Base-by-base conservation (phyloP, 2,113 vertebrate genomes). In the Austrofundulus limnaeus region DNA sequence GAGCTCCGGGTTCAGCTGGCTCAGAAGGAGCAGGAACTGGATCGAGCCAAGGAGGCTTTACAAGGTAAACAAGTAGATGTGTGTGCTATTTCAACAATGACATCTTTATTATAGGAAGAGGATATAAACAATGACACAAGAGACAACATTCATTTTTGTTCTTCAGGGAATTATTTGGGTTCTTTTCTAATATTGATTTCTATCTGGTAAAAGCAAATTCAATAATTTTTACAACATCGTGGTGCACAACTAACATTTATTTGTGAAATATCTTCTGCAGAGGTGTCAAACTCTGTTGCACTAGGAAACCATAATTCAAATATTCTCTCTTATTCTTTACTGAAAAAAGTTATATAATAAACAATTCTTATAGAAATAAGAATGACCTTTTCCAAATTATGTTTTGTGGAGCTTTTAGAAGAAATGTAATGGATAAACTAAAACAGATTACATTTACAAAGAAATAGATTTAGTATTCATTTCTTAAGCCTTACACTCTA, bases 1-100 rank as follows among this genome's bases (percentile, higher is more conserved):
- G 96, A 99, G 90, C 94, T 99, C 46, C 93, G 95, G 50, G 95
- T 99, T 76, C 97, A 99, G 90, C 93, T 98, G 89, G 94, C 90
- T 0, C 96, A 99, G 88, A 98, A 96, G 85, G 96, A 98, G 81
- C 93, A 97, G 87, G 97, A 99, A 81, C 91, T 99, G 80, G 94
- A 95, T 1, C 92, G 97, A 0, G 96, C 96, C 88, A 98, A 95
- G 76, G 97, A 99, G 86, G 95, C 97, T 47, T 88, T 98, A 67
- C 96, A 98, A 90, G 97, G 97, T 98, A 83, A 60, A 61, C 65
- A 38, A 37, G n/a, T 21, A 41, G 24, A 53, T 15, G 19, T 2
- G 34, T 66, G 47, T 61, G n/a, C 9, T 28, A 2, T 72, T 61
- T 16, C 34, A 80, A 61, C 41, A 53, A 1, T 2, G 14, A 41